Percentiles rank a stretch among this genome's conserved stretches.
These are phyloP conservation scores for Petroica traversi DNA, from an alignment of 2,113 vertebrate species.

Conservation along the genomic window DNA sequence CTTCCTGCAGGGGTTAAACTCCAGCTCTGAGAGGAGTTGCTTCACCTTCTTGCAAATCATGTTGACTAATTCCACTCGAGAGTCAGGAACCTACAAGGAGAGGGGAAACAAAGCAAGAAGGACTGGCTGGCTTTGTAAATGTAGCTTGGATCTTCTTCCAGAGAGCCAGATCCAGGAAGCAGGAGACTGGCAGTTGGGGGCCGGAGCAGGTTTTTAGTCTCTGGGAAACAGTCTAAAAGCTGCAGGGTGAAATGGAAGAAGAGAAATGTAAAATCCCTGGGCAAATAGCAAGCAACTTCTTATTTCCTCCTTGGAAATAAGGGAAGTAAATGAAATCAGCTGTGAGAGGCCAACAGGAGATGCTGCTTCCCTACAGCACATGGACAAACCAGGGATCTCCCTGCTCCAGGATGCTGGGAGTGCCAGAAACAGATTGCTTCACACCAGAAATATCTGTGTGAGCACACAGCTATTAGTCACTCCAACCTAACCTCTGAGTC, in stretches of 20 bases:
- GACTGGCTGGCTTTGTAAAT: not conserved
- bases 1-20: not conserved
- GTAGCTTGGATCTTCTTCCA: not conserved
- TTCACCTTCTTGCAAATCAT: not conserved
- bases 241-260: not conserved
- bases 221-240: not conserved
- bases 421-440: not conserved
- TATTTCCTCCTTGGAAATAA: not conserved
- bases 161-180: not conserved
- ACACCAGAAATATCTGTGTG: not conserved
- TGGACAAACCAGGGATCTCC: not conserved
- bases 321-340: not conserved
- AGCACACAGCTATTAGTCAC: not conserved
- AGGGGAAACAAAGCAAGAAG: not conserved
- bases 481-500: not conserved
- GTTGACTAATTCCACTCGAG: fast-evolving
- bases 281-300: not conserved
- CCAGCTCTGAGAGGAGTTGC: not conserved
- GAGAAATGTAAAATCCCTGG: not conserved
- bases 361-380: not conserved
- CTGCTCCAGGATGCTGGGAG: not conserved
- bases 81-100: not conserved
- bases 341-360: not conserved
- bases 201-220: not conserved
- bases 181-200: not conserved